Conservation (phyloP, 2,888 invertebrate species). For the Hartigia nigra region DNA sequence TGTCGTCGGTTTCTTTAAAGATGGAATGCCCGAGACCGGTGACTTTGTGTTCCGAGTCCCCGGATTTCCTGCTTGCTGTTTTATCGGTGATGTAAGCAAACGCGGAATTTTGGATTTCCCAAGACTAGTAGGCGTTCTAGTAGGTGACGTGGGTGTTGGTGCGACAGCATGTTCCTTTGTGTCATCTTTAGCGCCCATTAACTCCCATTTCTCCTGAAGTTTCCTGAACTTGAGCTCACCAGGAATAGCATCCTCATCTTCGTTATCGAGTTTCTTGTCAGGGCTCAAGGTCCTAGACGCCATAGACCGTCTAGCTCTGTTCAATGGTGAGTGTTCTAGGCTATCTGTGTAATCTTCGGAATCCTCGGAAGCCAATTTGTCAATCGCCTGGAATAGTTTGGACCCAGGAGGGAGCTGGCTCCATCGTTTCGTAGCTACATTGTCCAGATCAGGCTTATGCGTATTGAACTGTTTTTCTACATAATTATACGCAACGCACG, state of each 20-base stretch:
- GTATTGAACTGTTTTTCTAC: constrained; percentile 69
- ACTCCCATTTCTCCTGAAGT: constrained; percentile 85
- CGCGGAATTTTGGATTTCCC: constrained; percentile 80
- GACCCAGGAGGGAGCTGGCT: constrained; percentile 74
- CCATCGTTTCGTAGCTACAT: constrained; percentile 75
- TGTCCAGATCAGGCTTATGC: constrained; percentile 67
- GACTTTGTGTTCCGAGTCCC: constrained; percentile 43
- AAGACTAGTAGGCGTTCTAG: constrained; percentile 57
- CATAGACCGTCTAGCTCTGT: constrained; percentile 37
- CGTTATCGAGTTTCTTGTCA: constrained; percentile 40
- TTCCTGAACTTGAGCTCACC: constrained; percentile 79
- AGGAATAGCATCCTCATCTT: constrained; percentile 49
- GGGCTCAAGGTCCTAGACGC: constrained; percentile 40
- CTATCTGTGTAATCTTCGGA: constrained; percentile 81
- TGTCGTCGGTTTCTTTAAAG: constrained; percentile 52
- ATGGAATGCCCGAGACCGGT: constrained; percentile 57
- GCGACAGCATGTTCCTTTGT: constrained; percentile 44
- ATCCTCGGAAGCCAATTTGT: constrained; percentile 75
- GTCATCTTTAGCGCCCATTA: constrained; percentile 73
- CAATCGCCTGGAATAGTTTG: constrained; percentile 79
- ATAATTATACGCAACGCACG: constrained; percentile 72
- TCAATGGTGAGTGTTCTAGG: constrained; percentile 71
- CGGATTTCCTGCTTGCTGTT: constrained; percentile 63
- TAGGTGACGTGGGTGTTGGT: constrained; percentile 59
- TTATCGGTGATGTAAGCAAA: constrained; percentile 78